A percentile compares a stretch with the other conserved stretches of the same genome.
Evolutionary conservation across 2,113 vertebrate species (phyloP).

Genomic region (Apistogramma diplotaenia): DNA sequence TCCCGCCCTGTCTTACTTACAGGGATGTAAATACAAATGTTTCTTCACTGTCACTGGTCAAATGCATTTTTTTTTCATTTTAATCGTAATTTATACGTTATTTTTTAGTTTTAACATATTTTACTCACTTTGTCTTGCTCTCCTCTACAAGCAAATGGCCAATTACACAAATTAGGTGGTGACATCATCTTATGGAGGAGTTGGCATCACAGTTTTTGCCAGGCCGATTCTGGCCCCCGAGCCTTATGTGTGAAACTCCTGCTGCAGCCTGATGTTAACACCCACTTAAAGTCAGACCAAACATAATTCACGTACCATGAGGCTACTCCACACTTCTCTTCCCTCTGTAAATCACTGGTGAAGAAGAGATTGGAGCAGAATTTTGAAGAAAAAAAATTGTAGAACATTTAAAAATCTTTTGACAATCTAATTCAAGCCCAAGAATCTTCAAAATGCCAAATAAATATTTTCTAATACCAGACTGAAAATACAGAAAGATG

Average conservation of each 20-base stretch:
- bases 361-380: constrained; percentile 4
- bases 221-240: not conserved
- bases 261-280: not conserved
- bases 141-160: no score
- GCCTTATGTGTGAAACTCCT: not conserved
- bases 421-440: not conserved
- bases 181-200: no score
- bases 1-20: no score
- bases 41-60: no score
- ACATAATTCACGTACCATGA: constrained; percentile 26
- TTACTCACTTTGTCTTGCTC: no score
- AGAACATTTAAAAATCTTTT: not conserved
- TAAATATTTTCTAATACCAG: not conserved
- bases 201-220: not conserved
- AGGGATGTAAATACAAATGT: no score
- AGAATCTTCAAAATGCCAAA: not conserved
- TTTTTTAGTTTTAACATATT: no score
- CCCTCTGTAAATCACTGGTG: constrained; percentile 88
- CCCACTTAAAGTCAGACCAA: not conserved
- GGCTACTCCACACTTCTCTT: constrained; percentile 81
- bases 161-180: no score
- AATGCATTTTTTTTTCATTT: no score
- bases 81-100: no score
- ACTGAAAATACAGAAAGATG: not conserved
- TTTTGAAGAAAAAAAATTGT: not conserved